These are phyloP conservation scores for Pseudopipra pipra DNA, from an alignment of 2,113 vertebrate species.

Conservation along the genomic window DNA sequence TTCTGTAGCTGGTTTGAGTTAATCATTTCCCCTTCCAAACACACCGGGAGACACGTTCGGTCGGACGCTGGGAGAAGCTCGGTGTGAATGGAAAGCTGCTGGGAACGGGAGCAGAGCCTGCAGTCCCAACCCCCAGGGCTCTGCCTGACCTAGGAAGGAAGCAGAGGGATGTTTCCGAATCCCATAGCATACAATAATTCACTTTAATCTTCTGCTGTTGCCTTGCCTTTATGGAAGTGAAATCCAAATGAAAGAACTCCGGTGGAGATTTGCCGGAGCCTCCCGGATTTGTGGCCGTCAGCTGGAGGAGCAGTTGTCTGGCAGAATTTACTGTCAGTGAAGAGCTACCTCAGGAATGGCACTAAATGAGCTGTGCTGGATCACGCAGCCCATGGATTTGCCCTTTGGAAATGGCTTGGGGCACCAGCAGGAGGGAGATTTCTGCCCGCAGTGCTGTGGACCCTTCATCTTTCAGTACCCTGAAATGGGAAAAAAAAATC, in stretches of 20 bases:
- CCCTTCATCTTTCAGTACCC: not conserved
- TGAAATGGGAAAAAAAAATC: not conserved
- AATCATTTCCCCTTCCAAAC: conserved; percentile 43
- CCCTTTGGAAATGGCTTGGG: not conserved
- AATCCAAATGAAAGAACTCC: not conserved
- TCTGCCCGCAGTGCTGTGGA: not conserved
- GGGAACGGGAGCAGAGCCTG: conserved; percentile 9
- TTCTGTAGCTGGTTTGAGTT: conserved; percentile 15
- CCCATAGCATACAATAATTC: conserved; percentile 65
- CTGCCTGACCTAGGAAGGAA: conserved; percentile 68
- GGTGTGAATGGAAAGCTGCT: conserved; percentile 46
- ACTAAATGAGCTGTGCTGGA: not conserved
- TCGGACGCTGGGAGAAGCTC: not conserved
- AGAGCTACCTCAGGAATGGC: not conserved
- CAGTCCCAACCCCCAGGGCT: not conserved
- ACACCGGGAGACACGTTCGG: not conserved
- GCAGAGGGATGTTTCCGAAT: conserved; percentile 58
- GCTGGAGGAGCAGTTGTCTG: not conserved
- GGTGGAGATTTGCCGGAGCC: not conserved
- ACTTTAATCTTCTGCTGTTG: conserved; percentile 50
- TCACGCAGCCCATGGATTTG: not conserved
- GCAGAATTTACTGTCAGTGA: not conserved
- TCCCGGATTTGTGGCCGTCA: not conserved
- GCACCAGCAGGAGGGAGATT: not conserved
- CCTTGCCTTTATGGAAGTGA: not conserved